Conservation (phyloP, 1,140 invertebrate genomes). For the Ridgeia piscesae region DNA sequence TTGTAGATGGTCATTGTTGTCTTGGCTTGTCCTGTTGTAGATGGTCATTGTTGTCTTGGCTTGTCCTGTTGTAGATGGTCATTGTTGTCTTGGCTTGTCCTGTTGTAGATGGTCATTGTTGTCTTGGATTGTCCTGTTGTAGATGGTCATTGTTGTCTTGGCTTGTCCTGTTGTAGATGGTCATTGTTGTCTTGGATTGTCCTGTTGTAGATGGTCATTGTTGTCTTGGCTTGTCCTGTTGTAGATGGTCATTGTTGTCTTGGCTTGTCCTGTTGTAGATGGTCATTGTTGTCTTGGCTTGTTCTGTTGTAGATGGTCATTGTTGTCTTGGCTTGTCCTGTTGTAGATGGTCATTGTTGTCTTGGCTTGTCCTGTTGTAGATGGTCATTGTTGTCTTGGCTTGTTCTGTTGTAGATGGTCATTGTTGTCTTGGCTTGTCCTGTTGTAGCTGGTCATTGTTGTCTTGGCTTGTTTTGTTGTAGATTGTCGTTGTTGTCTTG, state of each 20-base stretch:
- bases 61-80: background rate
- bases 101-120: background rate
- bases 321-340: background rate
- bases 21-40: background rate
- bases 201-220: background rate
- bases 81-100: background rate
- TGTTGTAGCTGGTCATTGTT: too few relatives aligned
- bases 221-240: background rate
- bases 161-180: background rate
- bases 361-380: too few relatives aligned
- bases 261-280: background rate
- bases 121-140: background rate
- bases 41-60: background rate
- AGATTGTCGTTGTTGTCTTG: too few relatives aligned
- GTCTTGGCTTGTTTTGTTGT: too few relatives aligned
- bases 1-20: background rate
- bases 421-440: too few relatives aligned
- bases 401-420: too few relatives aligned
- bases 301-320: background rate
- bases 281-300: background rate
- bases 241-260: background rate
- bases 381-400: too few relatives aligned
- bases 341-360: background rate
- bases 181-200: background rate
- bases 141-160: background rate